A percentile compares a stretch with the other conserved stretches of the same genome.
Evolutionary conservation across 2,888 invertebrate genomes (phyloP).

Genomic region (Drosophila picticornis): DNA sequence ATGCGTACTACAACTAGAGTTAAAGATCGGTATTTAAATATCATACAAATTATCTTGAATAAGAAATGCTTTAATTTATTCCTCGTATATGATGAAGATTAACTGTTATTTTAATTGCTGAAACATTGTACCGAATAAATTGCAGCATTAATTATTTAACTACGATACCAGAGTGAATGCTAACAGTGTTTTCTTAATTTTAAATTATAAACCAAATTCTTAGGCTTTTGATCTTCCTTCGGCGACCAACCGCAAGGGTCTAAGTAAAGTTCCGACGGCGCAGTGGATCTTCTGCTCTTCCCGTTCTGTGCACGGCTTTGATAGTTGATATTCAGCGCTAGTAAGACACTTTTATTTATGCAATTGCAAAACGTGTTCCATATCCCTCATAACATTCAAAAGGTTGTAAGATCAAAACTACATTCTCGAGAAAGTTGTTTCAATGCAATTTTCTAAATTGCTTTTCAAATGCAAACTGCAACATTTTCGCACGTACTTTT

Average conservation of each 20-base stretch:
- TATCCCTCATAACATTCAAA: background rate
- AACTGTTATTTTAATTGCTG: background rate
- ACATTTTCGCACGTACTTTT: constrained; percentile 59
- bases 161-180: background rate
- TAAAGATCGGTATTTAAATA: background rate
- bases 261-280: background rate
- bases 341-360: background rate
- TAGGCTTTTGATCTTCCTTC: background rate
- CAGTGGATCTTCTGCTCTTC: background rate
- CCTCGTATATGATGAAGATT: background rate
- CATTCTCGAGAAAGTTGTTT: constrained; percentile 16
- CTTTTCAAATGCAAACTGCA: constrained; percentile 36
- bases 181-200: background rate
- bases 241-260: background rate
- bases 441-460: constrained; percentile 49
- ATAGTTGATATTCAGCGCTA: background rate
- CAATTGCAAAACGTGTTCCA: constrained; percentile 7
- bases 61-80: background rate
- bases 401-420: constrained; percentile 11
- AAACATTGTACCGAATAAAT: no score
- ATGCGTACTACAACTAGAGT: background rate
- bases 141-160: background rate
- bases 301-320: background rate
- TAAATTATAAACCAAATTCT: background rate
- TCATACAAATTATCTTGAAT: background rate